phyloP scores from a whole-genome alignment of 2,113 vertebrate genomes.

The Columba livia region DNA sequence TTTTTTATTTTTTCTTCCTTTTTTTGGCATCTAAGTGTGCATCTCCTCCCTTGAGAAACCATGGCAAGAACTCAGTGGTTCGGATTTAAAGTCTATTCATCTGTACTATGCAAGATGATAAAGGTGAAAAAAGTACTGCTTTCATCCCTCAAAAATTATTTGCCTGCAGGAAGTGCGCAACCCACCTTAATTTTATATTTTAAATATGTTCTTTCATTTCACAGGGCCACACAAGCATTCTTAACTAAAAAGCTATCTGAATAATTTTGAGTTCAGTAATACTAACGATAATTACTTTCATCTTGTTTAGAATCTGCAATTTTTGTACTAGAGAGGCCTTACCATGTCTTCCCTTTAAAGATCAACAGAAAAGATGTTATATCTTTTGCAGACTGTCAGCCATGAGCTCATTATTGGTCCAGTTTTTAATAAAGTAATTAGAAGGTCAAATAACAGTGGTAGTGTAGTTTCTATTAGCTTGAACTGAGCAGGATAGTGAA shows the following conservation, averaged over 20 bases:
- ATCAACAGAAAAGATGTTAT: not conserved
- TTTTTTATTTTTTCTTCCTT: no score
- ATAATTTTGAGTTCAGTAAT: not conserved
- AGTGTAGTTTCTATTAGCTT: not conserved
- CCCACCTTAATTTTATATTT: not conserved
- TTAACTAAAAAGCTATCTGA: not conserved
- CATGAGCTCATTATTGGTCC: not conserved
- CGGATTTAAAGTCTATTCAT: not conserved
- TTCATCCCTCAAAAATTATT: not conserved
- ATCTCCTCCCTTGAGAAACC: not conserved
- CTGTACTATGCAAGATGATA: not conserved
- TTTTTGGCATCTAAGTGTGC: not conserved
- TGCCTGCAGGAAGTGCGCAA: not conserved
- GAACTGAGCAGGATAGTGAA: not conserved
- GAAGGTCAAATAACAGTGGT: not conserved
- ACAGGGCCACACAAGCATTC: not conserved
- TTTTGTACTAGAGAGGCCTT: not conserved
- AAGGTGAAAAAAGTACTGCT: not conserved
- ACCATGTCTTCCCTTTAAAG: not conserved
- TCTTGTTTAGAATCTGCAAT: not conserved
- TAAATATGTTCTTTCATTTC: not conserved
- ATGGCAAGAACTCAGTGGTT: not conserved
- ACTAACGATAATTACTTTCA: not conserved
- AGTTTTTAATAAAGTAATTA: not conserved
- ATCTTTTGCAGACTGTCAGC: not conserved